phyloP scores from a whole-genome alignment of 2,113 vertebrate species.

The Ibidorhyncha struthersii region DNA sequence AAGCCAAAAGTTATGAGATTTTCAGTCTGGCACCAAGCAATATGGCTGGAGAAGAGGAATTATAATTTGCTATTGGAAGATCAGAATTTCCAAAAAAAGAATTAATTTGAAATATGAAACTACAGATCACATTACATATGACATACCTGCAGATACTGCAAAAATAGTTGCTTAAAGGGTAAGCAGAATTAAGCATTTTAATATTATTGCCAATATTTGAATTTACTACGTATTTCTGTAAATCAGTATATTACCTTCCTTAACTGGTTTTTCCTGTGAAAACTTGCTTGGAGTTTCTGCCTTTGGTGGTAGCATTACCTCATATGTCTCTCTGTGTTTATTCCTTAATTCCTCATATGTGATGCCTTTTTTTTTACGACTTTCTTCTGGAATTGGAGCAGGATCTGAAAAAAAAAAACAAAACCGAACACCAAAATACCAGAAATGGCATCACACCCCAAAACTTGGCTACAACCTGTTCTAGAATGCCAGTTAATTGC shows the following conservation, averaged over 20 bases:
- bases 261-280: slow-evolving; percentile 69
- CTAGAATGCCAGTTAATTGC: neutral
- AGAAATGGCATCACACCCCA: neutral
- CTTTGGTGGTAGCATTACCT: slow-evolving; percentile 73
- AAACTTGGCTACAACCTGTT: neutral
- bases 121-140: neutral
- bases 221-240: neutral
- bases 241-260: slow-evolving; percentile 70
- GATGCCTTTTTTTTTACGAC: slow-evolving; percentile 74
- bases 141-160: neutral
- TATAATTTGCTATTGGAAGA: neutral
- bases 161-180: neutral
- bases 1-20: neutral
- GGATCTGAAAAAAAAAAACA: slow-evolving; percentile 71
- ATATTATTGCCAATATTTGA: neutral
- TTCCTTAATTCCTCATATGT: slow-evolving; percentile 83
- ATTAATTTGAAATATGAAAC: neutral
- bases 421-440: neutral
- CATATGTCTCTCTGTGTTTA: slow-evolving; percentile 78
- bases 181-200: neutral
- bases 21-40: neutral
- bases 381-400: slow-evolving; percentile 68
- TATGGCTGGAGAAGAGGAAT: neutral
- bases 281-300: slow-evolving; percentile 68
- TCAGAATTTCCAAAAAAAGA: neutral